Percentiles rank a stretch among this genome's conserved stretches.
These are phyloP conservation scores for Spheniscus mendiculus DNA, from an alignment of 2,113 vertebrate genomes.

Conservation along the genomic window DNA sequence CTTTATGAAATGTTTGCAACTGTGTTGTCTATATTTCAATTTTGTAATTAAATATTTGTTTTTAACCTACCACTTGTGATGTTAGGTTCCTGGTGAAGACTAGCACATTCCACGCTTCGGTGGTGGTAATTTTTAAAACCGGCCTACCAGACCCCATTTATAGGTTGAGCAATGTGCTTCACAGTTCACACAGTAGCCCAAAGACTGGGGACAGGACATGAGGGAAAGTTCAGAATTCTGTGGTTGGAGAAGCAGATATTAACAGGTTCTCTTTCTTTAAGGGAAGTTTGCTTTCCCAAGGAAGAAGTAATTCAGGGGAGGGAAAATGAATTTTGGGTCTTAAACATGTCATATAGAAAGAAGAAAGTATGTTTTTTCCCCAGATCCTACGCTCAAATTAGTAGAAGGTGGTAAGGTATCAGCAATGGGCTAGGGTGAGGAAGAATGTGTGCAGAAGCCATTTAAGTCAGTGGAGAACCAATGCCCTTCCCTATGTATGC, in stretches of 20 bases:
- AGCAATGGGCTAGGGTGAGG: neutral
- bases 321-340: neutral
- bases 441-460: neutral
- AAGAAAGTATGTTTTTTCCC: neutral
- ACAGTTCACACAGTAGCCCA: neutral
- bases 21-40: neutral
- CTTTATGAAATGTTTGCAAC: neutral
- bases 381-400: neutral
- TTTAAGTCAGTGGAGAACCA: neutral
- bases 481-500: neutral
- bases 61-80: neutral
- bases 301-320: neutral
- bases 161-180: neutral
- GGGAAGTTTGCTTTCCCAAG: neutral
- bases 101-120: neutral
- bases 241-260: neutral
- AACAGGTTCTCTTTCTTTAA: neutral
- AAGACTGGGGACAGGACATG: neutral
- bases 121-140: neutral
- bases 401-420: neutral
- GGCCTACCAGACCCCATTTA: neutral
- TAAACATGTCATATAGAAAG: neutral
- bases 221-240: neutral
- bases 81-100: neutral
- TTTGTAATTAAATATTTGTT: neutral